Conservation (phyloP, 2,888 invertebrate genomes). For the Erynnis tages region DNA sequence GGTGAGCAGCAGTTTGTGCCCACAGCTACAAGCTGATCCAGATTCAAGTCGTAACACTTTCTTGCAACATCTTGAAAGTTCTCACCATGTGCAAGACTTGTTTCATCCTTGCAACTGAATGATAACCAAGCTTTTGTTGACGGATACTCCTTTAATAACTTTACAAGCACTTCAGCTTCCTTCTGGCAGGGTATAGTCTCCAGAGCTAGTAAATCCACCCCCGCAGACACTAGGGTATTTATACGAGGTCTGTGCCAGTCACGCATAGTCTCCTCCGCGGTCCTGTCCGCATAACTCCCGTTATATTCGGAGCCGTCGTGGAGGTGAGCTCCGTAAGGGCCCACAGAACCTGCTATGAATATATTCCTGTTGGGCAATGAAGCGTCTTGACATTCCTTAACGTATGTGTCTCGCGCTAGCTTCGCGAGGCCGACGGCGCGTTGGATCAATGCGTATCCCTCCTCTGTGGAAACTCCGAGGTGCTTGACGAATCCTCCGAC, state of each 20-base stretch:
- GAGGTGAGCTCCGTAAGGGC: constrained; percentile 94
- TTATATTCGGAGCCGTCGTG: constrained; percentile 96
- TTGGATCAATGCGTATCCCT: constrained; percentile 86
- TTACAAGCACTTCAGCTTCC: constrained; percentile 90
- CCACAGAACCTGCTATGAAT: constrained; percentile 91
- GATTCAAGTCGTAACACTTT: constrained; percentile 85
- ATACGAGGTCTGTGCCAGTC: constrained; percentile 93
- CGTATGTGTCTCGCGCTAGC: constrained; percentile 83
- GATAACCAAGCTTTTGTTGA: constrained; percentile 91
- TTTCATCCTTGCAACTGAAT: constrained; percentile 88
- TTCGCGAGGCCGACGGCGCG: constrained; percentile 87
- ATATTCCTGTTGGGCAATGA: constrained; percentile 55
- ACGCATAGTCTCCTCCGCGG: constrained; percentile 82
- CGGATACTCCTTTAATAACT: constrained; percentile 89
- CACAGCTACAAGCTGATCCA: constrained; percentile 86
- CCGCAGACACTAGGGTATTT: constrained; percentile 87
- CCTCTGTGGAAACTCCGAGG: constrained; percentile 84
- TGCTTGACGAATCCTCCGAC: constrained; percentile 87
- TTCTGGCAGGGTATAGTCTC: constrained; percentile 94
- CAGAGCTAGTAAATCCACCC: constrained; percentile 92
- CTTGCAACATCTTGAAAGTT: constrained; percentile 84
- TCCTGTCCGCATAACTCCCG: constrained; percentile 86
- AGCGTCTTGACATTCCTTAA: constrained; percentile 63
- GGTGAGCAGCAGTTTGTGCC: constrained; percentile 92
- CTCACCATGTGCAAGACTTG: constrained; percentile 87